Conservation (phyloP, 2,113 vertebrate genomes). For the Gallinago media region DNA sequence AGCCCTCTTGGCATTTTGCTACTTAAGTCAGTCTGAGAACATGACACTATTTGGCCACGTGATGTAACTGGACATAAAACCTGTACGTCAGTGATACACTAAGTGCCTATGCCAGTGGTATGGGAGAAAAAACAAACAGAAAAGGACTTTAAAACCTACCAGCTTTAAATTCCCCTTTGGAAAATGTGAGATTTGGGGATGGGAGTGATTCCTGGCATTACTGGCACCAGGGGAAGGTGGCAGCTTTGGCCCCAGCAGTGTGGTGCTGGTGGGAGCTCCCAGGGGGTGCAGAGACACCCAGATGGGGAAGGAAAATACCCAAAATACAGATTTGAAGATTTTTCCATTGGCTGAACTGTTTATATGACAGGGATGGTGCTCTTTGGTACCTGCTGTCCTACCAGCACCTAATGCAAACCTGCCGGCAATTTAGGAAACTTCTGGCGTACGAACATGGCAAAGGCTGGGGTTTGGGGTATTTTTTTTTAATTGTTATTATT, state of each 20-base stretch:
- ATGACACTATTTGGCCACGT: background rate
- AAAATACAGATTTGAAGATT: background rate
- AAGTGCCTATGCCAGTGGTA: constrained; percentile 61
- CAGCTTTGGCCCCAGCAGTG: background rate
- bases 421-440: background rate
- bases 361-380: background rate
- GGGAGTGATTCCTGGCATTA: background rate
- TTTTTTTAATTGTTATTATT: background rate
- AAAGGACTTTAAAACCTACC: background rate
- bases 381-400: background rate
- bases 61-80: background rate
- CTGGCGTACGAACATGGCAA: background rate
- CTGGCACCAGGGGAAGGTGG: background rate
- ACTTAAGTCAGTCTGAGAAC: background rate
- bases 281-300: background rate
- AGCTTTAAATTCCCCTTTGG: background rate
- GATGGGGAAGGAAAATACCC: too few species aligned
- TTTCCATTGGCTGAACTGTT: background rate
- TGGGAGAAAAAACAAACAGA: background rate
- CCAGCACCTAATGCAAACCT: background rate
- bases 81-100: constrained; percentile 41
- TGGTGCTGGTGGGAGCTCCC: background rate
- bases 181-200: background rate
- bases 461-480: background rate
- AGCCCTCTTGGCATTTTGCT: background rate